Conservation (phyloP, 2,113 vertebrate species). For the Podarcis muralis region DNA sequence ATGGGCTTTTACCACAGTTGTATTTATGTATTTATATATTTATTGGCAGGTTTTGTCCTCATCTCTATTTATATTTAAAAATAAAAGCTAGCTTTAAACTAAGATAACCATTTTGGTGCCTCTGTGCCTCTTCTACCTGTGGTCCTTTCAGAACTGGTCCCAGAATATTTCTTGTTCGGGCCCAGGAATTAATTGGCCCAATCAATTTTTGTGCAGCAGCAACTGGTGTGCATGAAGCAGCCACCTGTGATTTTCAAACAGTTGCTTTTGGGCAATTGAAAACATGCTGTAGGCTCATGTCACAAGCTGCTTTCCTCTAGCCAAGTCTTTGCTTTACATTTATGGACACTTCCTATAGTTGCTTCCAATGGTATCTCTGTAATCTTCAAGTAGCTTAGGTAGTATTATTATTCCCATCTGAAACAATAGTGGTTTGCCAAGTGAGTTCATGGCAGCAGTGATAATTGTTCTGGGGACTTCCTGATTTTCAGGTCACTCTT, state of each 20-base stretch:
- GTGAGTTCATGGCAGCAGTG: not conserved
- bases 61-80: constrained; percentile 19
- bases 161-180: not conserved
- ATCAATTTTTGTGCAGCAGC: not conserved
- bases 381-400: not conserved
- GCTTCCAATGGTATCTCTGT: too few relatives aligned
- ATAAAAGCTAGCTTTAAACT: constrained; percentile 14
- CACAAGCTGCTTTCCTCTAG: not conserved
- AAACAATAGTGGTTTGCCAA: not conserved
- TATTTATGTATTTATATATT: constrained; percentile 40
- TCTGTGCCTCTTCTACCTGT: not conserved
- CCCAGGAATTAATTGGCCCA: not conserved
- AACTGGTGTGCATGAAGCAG: not conserved
- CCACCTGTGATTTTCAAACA: not conserved
- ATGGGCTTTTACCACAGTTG: not conserved
- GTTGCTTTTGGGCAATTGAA: not conserved
- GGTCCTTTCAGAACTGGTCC: not conserved
- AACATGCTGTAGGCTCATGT: not conserved
- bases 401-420: not conserved
- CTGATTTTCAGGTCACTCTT: not conserved
- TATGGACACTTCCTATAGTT: not conserved
- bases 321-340: not conserved
- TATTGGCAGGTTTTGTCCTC: not conserved
- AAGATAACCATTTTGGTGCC: not conserved
- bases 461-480: not conserved